Percentiles rank a stretch among this genome's conserved stretches.
These are phyloP conservation scores for Saccostrea cuccullata DNA, from an alignment of 1,140 invertebrate genomes.

Conservation along the genomic window DNA sequence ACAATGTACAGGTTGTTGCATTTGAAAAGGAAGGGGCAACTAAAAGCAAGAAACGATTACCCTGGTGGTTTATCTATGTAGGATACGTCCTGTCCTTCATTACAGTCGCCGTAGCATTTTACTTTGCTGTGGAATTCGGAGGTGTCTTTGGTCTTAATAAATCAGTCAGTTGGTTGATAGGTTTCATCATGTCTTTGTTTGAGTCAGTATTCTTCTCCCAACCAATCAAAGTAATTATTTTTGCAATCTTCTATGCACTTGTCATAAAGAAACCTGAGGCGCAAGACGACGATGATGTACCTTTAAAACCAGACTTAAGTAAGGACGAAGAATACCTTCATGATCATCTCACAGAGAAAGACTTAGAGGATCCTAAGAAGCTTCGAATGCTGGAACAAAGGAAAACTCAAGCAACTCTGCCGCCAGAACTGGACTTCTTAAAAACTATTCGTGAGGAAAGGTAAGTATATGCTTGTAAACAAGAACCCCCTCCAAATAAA, in stretches of 20 bases:
- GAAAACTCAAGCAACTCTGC: slow-evolving; percentile 55
- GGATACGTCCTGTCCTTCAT: slow-evolving; percentile 61
- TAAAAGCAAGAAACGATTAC: slow-evolving; percentile 59
- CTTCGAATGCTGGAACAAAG: slow-evolving; percentile 53
- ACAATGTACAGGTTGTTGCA: neutral
- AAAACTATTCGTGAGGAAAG: slow-evolving; percentile 61
- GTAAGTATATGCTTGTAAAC: slow-evolving; percentile 37
- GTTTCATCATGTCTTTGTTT: slow-evolving; percentile 64
- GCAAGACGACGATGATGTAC: slow-evolving; percentile 47
- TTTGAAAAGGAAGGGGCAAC: slow-evolving; percentile 48
- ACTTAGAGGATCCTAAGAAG: slow-evolving; percentile 55
- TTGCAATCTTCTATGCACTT: slow-evolving; percentile 65
- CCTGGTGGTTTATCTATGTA: slow-evolving; percentile 61
- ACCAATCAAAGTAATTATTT: slow-evolving; percentile 66
- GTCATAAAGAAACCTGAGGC: slow-evolving; percentile 66
- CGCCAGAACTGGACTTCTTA: slow-evolving; percentile 64
- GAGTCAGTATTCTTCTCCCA: slow-evolving; percentile 67
- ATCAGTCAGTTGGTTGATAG: slow-evolving; percentile 63
- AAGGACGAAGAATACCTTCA: slow-evolving; percentile 64
- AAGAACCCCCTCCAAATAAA: neutral
- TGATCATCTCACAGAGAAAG: slow-evolving; percentile 55
- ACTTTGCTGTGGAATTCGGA: slow-evolving; percentile 60
- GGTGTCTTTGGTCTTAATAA: slow-evolving; percentile 64
- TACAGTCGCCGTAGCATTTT: slow-evolving; percentile 58
- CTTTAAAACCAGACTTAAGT: slow-evolving; percentile 40